phyloP scores from a whole-genome alignment of 2,113 vertebrate genomes.

The Epinephelus lanceolatus region DNA sequence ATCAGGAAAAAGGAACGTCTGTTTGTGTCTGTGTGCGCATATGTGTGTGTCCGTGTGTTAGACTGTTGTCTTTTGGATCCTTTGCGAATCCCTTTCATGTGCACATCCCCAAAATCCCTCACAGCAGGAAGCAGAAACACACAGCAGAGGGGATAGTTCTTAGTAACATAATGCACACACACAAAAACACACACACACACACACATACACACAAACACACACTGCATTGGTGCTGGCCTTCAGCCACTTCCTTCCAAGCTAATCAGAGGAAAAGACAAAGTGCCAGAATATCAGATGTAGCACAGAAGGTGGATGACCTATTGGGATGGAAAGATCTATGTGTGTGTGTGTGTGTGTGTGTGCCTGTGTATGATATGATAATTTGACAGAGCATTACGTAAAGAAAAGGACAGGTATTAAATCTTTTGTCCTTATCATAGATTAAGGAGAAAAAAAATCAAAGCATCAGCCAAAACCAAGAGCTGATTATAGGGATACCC shows the following conservation, averaged over 20 bases:
- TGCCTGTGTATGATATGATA: background rate
- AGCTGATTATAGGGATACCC: constrained; percentile 20
- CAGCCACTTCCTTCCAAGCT: constrained; percentile 58
- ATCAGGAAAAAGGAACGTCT: background rate
- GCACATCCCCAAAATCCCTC: constrained; percentile 41
- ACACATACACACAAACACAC: constrained; percentile 14
- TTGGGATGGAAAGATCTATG: constrained; percentile 26
- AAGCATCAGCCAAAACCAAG: constrained; percentile 24
- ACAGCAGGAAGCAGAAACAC: constrained; percentile 51
- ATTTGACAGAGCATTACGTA: constrained; percentile 2
- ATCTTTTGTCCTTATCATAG: background rate
- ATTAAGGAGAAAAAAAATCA: constrained; percentile 11
- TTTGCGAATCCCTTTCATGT: constrained; percentile 58
- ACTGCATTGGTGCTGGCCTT: constrained; percentile 43
- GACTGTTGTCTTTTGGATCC: constrained; percentile 17
- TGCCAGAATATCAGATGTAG: constrained; percentile 49
- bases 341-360: constrained; percentile 4
- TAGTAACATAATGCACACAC: constrained; percentile 11
- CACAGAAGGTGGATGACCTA: constrained; percentile 58
- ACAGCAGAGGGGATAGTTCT: constrained; percentile 32
- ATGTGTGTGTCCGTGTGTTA: background rate
- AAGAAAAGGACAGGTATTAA: background rate
- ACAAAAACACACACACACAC: constrained; percentile 8
- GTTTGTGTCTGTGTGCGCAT: background rate
- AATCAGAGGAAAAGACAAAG: constrained; percentile 66